Evolutionary conservation across 2,888 invertebrate species (phyloP).

Genomic region (Amphimallon solstitiale): DNA sequence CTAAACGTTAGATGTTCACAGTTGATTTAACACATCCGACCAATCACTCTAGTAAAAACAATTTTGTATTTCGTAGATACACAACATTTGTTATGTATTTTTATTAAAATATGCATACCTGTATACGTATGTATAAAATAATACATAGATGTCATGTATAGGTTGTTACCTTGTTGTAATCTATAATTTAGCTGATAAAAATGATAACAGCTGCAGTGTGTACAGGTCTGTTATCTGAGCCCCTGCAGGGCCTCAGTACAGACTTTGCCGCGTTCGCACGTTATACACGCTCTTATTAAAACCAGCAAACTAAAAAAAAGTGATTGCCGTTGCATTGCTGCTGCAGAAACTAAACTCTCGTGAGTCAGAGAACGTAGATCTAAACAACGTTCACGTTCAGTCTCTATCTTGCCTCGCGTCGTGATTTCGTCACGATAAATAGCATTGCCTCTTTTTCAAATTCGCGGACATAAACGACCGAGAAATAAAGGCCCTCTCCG

Average conservation of each 20-base stretch:
- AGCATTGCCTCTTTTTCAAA: conserved; percentile 15
- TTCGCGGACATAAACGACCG: conserved; percentile 9
- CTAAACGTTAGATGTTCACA: too few species aligned
- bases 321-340: conserved; percentile 36
- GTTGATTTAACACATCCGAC: too few species aligned
- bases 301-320: conserved; percentile 23
- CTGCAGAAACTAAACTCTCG: conserved; percentile 34
- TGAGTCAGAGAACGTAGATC: conserved; percentile 29
- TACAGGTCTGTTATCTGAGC: conserved; percentile 38
- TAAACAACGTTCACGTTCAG: conserved; percentile 22
- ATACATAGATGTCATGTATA: not conserved
- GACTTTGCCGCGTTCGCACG: conserved; percentile 38
- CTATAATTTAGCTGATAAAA: conserved; percentile 33
- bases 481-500: not conserved
- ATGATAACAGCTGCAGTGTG: conserved; percentile 35
- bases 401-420: conserved; percentile 22
- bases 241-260: conserved; percentile 42
- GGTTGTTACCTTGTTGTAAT: conserved; percentile 27
- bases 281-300: conserved; percentile 27
- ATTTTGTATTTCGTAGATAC: too few species aligned
- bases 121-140: not conserved
- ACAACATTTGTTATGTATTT: too few species aligned
- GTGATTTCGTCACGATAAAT: conserved; percentile 31
- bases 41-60: too few species aligned
- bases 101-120: too few species aligned